A percentile compares a stretch with the other conserved stretches of the same genome.
These are phyloP conservation scores for Dendrocopos noguchii DNA, from an alignment of 2,113 vertebrate genomes.

Conservation along the genomic window DNA sequence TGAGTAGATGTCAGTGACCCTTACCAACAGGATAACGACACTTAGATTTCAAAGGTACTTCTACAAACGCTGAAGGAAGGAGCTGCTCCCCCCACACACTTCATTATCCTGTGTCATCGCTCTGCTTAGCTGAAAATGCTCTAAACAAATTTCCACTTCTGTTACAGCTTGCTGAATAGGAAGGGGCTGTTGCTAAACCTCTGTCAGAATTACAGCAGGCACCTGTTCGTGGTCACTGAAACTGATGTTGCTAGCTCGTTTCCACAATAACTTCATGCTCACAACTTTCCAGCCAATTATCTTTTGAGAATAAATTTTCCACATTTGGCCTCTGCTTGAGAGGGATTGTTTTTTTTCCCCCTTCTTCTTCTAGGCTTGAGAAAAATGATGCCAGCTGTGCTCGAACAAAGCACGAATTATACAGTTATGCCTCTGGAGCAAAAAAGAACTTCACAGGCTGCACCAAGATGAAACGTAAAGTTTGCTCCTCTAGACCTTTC, in stretches of 20 bases:
- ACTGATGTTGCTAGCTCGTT: neutral
- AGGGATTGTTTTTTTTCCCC: neutral
- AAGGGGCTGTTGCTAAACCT: neutral
- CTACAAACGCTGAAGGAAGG: neutral
- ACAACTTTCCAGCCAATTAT: conserved; percentile 46
- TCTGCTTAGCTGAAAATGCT: neutral
- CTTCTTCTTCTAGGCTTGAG: conserved; percentile 7
- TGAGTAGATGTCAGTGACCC: neutral
- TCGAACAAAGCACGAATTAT: neutral
- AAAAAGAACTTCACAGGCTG: neutral
- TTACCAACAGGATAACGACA: neutral
- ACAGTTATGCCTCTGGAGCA: conserved; percentile 12
- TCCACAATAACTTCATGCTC: conserved; percentile 42
- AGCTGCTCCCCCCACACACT: neutral
- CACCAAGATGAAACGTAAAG: neutral
- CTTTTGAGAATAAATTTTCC: conserved; percentile 47
- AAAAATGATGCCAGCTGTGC: conserved; percentile 40
- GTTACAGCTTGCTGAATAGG: neutral
- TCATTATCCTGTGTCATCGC: neutral
- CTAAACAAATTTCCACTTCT: neutral
- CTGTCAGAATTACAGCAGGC: conserved; percentile 27
- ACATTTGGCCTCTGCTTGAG: conserved; percentile 30
- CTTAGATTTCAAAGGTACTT: neutral
- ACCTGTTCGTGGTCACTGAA: conserved; percentile 40
- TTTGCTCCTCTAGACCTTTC: neutral